Percentiles rank a stretch among this genome's conserved stretches.
phyloP scores from a whole-genome alignment of 2,113 vertebrate genomes.

The Pygoscelis adeliae region DNA sequence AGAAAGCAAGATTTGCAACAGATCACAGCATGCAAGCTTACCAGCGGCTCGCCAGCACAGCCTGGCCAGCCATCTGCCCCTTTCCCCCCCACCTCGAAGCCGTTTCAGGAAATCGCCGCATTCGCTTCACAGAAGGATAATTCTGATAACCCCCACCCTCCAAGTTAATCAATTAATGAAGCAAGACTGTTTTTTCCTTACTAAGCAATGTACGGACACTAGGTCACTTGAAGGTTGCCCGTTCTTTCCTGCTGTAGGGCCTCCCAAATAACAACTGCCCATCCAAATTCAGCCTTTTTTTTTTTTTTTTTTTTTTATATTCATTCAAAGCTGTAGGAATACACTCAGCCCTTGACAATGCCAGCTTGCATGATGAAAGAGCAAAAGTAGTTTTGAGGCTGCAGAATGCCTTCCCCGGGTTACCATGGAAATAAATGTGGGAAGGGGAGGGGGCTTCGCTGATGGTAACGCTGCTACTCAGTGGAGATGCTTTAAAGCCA shows the following conservation, averaged over 20 bases:
- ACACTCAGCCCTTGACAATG: slow-evolving; percentile 81
- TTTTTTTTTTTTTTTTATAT: background rate
- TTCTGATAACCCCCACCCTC: slow-evolving; percentile 1
- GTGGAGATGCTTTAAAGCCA: slow-evolving; percentile 2
- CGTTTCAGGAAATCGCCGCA: background rate
- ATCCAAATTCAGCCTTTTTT: slow-evolving; percentile 25
- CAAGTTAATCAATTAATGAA: slow-evolving; percentile 29
- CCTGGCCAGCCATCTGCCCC: slow-evolving; percentile 72
- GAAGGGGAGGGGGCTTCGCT: slow-evolving; percentile 52
- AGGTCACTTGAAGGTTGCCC: slow-evolving; percentile 58
- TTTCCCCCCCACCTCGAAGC: slow-evolving; percentile 9
- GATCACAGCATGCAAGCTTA: background rate
- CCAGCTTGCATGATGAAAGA: slow-evolving; percentile 80
- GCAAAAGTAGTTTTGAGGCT: slow-evolving; percentile 83
- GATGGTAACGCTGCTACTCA: slow-evolving; percentile 44
- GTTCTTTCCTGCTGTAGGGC: slow-evolving; percentile 10
- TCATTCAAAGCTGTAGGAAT: slow-evolving; percentile 68
- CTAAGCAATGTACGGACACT: background rate
- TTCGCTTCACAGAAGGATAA: background rate
- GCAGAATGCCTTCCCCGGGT: slow-evolving; percentile 86
- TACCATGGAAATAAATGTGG: slow-evolving; percentile 91
- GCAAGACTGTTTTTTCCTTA: slow-evolving; percentile 30
- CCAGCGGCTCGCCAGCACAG: slow-evolving; percentile 67
- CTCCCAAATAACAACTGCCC: slow-evolving; percentile 56
- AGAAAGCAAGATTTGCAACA: background rate